Conservation (phyloP, 1,140 invertebrate species). For the Neuroterus valhalla region DNA sequence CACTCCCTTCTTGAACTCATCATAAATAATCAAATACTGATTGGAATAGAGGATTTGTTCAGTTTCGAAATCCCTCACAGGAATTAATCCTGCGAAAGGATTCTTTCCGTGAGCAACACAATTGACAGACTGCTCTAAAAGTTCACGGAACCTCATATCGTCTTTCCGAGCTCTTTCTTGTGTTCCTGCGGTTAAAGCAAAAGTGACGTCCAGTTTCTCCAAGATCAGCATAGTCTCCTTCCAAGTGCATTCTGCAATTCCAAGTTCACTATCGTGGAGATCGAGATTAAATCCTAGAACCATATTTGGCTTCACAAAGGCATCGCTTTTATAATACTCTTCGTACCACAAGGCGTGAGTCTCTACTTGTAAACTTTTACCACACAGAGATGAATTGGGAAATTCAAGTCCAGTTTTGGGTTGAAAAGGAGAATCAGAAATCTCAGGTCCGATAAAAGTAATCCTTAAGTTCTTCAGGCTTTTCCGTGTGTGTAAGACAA, state of each 20-base stretch:
- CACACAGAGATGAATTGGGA: not conserved
- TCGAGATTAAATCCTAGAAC: not conserved
- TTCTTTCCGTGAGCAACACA: not conserved
- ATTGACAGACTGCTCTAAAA: not conserved
- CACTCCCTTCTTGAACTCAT: not conserved
- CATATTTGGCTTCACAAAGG: not conserved
- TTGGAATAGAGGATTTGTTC: not conserved
- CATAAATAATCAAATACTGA: not conserved
- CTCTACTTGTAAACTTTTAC: not conserved
- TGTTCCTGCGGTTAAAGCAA: not conserved
- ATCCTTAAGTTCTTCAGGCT: not conserved
- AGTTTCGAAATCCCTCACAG: not conserved
- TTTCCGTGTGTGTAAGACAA: not conserved
- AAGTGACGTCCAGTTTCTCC: not conserved
- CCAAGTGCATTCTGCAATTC: not conserved
- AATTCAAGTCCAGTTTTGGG: not conserved
- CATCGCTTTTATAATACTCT: not conserved
- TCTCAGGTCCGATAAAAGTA: not conserved
- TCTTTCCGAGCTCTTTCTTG: not conserved
- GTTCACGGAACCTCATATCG: not conserved
- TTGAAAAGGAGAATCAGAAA: not conserved
- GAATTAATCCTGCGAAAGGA: not conserved
- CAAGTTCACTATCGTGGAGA: not conserved
- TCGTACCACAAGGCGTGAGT: not conserved
- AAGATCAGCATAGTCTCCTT: not conserved